Evolutionary conservation across 2,797 vertebrate species (phyloP), one percentile per base, ranked within the genome.

Genomic region (Sus cebifrons): DNA sequence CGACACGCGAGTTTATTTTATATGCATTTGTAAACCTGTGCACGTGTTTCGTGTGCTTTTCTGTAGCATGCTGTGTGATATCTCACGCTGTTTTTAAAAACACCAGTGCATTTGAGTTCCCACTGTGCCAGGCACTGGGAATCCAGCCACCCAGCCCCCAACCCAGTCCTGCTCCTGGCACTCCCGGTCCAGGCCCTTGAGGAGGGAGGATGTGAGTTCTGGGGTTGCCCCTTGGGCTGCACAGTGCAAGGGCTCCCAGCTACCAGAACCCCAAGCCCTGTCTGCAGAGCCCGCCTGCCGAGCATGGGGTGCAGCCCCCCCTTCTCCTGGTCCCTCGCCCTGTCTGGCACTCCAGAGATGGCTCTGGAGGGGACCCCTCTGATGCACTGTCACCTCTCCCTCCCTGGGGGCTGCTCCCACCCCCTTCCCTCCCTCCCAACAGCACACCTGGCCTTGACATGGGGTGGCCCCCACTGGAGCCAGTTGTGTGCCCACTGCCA

Each of bases 191-290:
- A 1, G 21, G 0, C 29, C 56, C 77, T 27, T 3, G 6, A 0
- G 2, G 49, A 12, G 12, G 1, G 15, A 3, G 18, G 5, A 20
- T 0, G 54, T 29, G 2, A 17, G 5, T 3, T 7, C n/a, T 6
- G 20, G 6, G 60, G 23, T 1, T 23, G 40, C 20, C 62, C 83
- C 40, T 13, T 0, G 13, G 56, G 58, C 21, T 11, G 2, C 3
- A 18, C 10, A 6, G 86, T 0, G 0, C 3, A 11, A 29, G 40
- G 40, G 20, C 18, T 27, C 68, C 54, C 18, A 0, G 44, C 29
- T 4, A 49, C 64, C 20, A 0, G 11, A 7, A 20, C 15, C 29
- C 15, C 20, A 13, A n/a, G 40, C 49, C 36, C 4, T 4, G 44
- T 62, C n/a, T 14, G 52, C 12, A 54, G 86, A 49, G 49, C n/a